Evolutionary conservation across 2,797 vertebrate genomes (phyloP), one percentile per base, ranked within the genome.

Genomic region (Chaetodon trifasciatus): DNA sequence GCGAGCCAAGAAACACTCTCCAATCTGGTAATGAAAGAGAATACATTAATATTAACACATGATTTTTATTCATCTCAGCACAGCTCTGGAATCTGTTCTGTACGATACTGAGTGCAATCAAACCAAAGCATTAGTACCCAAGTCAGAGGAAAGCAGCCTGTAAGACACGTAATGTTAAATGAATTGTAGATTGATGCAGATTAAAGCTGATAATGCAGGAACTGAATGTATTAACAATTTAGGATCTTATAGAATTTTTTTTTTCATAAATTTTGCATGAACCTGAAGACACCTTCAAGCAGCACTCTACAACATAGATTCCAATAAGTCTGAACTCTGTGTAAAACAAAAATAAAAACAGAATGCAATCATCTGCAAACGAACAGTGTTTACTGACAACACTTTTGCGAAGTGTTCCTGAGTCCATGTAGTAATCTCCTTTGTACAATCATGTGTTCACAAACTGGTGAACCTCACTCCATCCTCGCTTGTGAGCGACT

Each of bases 1-100:
- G 49, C 32, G 21, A 53, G 85, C 71, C 83, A 67, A 71, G 55
- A 84, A 70, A 67, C 57, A 40, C 62, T 60, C 61, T 73, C n/a
- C 65, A 28, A 28, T 12, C 74, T 37, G 57, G 70, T 73, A 64
- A 64, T 15, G 65, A 63, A 12, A 16, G 62, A 19, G 32, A 44
- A 39, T 56, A 56, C 11, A 76, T 35, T 32, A 35, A 76, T 77
- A 49, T 74, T 68, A 60, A 74, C 61, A 56, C 79, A 2, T 8
- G 8, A 65, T 40, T 19, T 23, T 44, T 32, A 76, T 80, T 60
- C 17, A 74, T 60, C 44, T 56, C 44, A n/a, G 4, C 19, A 21
- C 40, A 55, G 23, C 32, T 35, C 69, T 65, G 53, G 0, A 67
- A 23, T 47, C 12, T 28, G 17, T 24, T 46, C 40, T 58, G 6